Evolutionary conservation across 1,140 invertebrate genomes (phyloP), one percentile per base, ranked within the genome.

Genomic region (Callitettix versicolor): DNA sequence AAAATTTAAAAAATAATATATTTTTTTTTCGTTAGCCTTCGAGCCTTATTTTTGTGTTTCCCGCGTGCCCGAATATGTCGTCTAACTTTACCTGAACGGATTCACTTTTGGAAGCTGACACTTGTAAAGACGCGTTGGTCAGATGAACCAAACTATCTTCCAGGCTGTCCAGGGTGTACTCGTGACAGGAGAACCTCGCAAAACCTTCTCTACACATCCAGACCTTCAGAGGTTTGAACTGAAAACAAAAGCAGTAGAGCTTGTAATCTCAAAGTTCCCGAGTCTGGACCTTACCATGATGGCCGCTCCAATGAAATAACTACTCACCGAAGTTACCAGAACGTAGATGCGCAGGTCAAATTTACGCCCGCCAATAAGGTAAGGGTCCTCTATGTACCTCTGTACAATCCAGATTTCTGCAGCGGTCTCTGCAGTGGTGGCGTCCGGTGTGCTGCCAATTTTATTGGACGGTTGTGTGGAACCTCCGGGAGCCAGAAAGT

Each of bases 161-260:
- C 20, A 75, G 64, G 3, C 74, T 61, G 40, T 72, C 71, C 38
- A 78, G 68, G 49, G 75, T 76, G 64, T 78, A 82, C 54, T 75
- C 72, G 17, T 74, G 73, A n/a, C 74, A 73, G 36, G 78, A 79
- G 55, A 82, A 74, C 18, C 79, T 64, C 15, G 76, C 76, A 63
- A 81, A 82, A 2, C 79, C 79, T 41, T 80, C 71, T 18, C 74
- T 73, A 63, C 79, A 81, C 49, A 84, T 63, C 71, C 84, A 84
- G 9, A 79, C 76, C 49, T 76, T 72, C 21, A 84, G 64, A 7
- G 82, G 82, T 58, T 76, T 73, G 64, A 77, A 76, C 64, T 65
- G 41, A 2, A 51, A 51, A 48, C 52, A 38, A 21, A 58, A n/a
- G 14, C 14, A n/a, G n/a, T n/a, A n/a, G n/a, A n/a, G n/a, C n/a